Evolutionary conservation across 2,888 invertebrate species (phyloP), one percentile per base, ranked within the genome.

Genomic region (Cabera pusaria): DNA sequence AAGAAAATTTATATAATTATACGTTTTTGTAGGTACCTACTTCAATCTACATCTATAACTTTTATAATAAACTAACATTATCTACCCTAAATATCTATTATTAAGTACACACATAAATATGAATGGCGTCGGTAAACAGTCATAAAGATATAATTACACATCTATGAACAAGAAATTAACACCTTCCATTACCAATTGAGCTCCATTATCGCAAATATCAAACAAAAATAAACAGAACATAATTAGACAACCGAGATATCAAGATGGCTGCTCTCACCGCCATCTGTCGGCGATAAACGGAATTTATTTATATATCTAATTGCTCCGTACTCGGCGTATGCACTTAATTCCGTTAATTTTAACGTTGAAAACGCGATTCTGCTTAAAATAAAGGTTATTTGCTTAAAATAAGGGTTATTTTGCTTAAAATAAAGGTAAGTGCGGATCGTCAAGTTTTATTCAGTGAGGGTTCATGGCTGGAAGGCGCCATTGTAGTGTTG

Each of bases 251-350:
- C 25, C 78, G 80, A 76, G 79, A 77, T 75, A 72, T 64, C 66
- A 72, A 82, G 83, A 82, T 80, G 79, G 79, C 73, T 55, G 66
- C 64, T 70, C 71, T 61, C 49, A 50, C 21, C 78, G 81, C 81
- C 87, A 87, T 86, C 82, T 86, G 87, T 79, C 77, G 86, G 71
- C 58, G 69, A 72, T 79, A 72, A 76, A 77, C 67, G 52, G 79
- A 87, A 86, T 85, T 87, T 86, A 87, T 86, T 84, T 77, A 84
- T 81, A 81, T 64, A 68, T 84, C 77, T 87, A 85, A 87, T 87
- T 86, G 82, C 76, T 72, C 56, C 67, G 72, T 71, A 73, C 77
- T 69, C 71, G 75, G 80, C 80, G 74, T 80, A 79, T 87, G 86
- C 83, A 82, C 74, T 70, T 85, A 80, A 85, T 84, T 76, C 68